Evolutionary conservation across 2,797 vertebrate species (phyloP).

Genomic region (Perodicticus potto): DNA sequence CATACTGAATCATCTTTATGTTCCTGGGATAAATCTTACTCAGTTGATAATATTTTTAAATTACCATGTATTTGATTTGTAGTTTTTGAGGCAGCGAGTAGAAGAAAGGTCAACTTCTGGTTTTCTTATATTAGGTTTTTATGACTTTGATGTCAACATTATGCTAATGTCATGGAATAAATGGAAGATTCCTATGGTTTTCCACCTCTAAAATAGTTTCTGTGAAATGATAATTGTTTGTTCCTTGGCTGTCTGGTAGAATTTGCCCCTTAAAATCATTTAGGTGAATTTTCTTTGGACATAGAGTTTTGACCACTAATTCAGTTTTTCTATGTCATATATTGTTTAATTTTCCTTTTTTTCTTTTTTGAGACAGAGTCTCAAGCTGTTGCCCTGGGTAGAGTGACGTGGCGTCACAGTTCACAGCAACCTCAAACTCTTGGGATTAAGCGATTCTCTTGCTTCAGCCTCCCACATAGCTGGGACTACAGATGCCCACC

Average conservation of each 20-base stretch:
- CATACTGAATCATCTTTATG: background rate
- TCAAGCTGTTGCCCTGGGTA: too few relatives aligned
- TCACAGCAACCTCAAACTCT: too few relatives aligned
- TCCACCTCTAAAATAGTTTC: background rate
- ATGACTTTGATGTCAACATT: background rate
- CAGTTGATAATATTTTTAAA: background rate
- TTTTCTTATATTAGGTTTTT: background rate
- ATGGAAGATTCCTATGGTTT: background rate
- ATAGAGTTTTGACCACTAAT: background rate
- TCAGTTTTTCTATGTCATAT: background rate
- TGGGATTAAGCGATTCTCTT: too few relatives aligned
- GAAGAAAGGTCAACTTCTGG: background rate
- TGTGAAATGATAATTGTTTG: background rate
- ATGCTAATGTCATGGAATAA: background rate
- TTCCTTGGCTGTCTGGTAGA: background rate
- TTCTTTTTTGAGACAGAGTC: too few relatives aligned
- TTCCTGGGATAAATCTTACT: background rate
- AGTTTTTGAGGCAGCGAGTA: background rate
- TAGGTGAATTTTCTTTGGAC: background rate
- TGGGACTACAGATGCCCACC: too few relatives aligned
- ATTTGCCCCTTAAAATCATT: background rate
- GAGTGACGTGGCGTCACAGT: too few relatives aligned
- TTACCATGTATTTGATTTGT: background rate
- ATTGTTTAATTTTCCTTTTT: background rate
- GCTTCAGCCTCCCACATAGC: too few relatives aligned